phyloP scores from a whole-genome alignment of 2,113 vertebrate genomes.

The Labeo rohita region DNA sequence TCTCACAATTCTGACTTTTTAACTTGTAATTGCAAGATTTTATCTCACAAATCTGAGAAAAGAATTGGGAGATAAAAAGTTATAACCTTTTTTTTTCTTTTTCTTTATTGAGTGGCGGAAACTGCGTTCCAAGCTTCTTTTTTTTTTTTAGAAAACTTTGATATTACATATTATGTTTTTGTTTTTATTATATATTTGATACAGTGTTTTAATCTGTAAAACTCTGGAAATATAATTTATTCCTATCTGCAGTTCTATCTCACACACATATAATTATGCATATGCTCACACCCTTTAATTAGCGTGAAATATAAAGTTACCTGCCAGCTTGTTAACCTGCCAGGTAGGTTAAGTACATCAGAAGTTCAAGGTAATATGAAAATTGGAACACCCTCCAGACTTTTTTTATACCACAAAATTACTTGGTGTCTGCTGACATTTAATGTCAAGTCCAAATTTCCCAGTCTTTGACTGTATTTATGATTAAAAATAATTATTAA shows the following conservation, averaged over 20 bases:
- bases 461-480: not conserved
- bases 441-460: not conserved
- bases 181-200: not conserved
- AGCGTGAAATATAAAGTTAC: not conserved
- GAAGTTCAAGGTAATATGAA: slow-evolving; percentile 1
- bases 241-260: not conserved
- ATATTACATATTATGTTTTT: not conserved
- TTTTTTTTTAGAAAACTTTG: not conserved
- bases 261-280: not conserved
- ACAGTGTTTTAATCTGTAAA: not conserved
- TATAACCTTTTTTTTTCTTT: no score
- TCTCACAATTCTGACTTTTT: no score
- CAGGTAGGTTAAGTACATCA: not conserved
- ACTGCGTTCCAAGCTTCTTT: not conserved
- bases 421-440: not conserved
- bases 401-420: not conserved
- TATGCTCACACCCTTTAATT: slow-evolving; percentile 8
- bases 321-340: not conserved
- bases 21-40: no score
- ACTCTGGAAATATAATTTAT: not conserved
- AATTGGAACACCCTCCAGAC: not conserved
- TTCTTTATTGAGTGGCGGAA: no score
- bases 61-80: no score
- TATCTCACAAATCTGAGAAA: no score
- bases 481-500: not conserved